Conservation (phyloP, 2,113 vertebrate genomes). For the Cyprinodon tularosa region DNA sequence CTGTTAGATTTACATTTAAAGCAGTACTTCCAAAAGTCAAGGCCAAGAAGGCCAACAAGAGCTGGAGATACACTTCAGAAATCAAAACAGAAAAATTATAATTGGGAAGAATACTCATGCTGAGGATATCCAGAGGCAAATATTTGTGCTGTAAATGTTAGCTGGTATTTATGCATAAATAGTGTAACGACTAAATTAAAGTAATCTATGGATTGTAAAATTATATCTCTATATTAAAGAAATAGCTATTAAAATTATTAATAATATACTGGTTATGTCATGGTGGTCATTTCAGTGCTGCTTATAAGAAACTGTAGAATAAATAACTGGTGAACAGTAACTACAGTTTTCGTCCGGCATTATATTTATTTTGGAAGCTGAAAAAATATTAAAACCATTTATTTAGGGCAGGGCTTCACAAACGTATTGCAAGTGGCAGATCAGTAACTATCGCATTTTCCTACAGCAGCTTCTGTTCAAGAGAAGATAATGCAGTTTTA, state of each 20-base stretch:
- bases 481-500: not conserved
- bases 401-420: not conserved
- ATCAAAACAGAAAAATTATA: not conserved
- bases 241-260: too few species aligned
- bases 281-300: not conserved
- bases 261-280: not conserved
- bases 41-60: not conserved
- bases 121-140: too few species aligned
- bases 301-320: not conserved
- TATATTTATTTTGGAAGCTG: not conserved
- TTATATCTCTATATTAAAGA: too few species aligned
- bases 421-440: not conserved
- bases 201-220: too few species aligned
- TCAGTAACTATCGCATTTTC: not conserved
- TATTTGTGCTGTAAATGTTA: not conserved
- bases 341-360: too few species aligned
- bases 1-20: not conserved
- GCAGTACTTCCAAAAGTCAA: not conserved
- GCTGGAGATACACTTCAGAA: not conserved
- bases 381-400: not conserved
- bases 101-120: not conserved
- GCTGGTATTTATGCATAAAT: not conserved
- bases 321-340: too few species aligned
- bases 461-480: not conserved
- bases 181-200: not conserved